Percentiles rank a stretch among this genome's conserved stretches.
Conservation (phyloP, 2,113 vertebrate genomes). For the Hassar affinis region DNA sequence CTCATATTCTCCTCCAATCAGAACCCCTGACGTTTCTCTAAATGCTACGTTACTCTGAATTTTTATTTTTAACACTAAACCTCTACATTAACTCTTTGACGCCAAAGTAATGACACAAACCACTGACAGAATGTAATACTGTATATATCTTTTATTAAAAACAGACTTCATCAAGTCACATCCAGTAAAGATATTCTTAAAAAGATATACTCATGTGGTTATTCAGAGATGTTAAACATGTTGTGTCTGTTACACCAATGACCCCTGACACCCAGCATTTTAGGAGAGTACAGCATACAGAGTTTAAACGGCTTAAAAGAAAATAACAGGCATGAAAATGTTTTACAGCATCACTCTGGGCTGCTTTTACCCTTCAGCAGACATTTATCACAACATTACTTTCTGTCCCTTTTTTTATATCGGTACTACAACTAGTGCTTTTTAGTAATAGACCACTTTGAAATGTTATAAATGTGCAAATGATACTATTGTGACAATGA, state of each 20-base stretch:
- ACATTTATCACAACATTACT: too few species aligned
- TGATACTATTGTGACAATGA: background rate
- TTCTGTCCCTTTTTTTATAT: too few species aligned
- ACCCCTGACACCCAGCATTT: conserved; percentile 22
- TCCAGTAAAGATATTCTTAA: background rate
- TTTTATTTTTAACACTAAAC: background rate
- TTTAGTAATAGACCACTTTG: background rate
- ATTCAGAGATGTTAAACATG: background rate
- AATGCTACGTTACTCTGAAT: background rate
- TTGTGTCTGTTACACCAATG: background rate
- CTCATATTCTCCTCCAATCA: background rate
- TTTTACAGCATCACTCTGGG: background rate
- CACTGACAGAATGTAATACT: background rate
- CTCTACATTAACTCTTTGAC: background rate
- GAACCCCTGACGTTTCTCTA: background rate
- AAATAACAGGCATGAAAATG: background rate
- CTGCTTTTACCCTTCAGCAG: background rate
- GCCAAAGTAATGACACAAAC: background rate
- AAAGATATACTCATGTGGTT: background rate
- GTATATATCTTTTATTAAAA: conserved; percentile 13
- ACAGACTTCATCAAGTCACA: background rate
- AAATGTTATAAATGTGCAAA: background rate
- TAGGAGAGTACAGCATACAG: background rate
- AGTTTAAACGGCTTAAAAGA: background rate
- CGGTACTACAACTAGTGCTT: background rate